Base-by-base conservation (phyloP, 2,113 vertebrate genomes). In the Nyctereutes procyonoides region DNA sequence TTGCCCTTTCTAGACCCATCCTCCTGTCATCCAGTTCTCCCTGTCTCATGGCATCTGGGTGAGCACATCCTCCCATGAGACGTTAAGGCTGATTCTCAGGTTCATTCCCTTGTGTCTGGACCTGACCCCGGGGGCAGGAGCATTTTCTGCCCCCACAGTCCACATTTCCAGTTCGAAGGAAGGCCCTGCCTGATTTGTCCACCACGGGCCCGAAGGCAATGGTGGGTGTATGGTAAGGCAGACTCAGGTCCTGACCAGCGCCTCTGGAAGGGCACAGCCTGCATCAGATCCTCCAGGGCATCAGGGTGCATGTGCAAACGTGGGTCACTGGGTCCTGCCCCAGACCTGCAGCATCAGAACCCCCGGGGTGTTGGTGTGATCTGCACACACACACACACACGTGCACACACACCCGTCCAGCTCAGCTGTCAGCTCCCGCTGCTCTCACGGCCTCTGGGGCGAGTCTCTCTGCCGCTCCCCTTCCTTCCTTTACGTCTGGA, bases 241-340 rank as follows among this genome's bases (percentile, higher is more conserved):
- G 55, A 20, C 28, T 1, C 0, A 2, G 74, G 12, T 17, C 38
- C 76, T 28, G 20, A 1, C 43, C 26, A 4, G 0, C 17, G 30
- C 83, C 77, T 77, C 11, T 11, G 38, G 16, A 43, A 48, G 35
- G 77, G 26, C 4, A 9, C 28, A 26, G 3, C 79, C 60, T 65
- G 26, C 35, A 1, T 28, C 32, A 16, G 8, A 19, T 30, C n/a
- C 22, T 30, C 11, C 51, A 24, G 51, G 24, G 19, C 2, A 35
- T 13, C 43, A 13, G 43, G 32, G 48, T 9, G 26, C 48, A 26
- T 2, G 35, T 43, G 30, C 15, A 35, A 12, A 76, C 0, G 1
- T 1, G 15, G 63, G 16, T 43, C 2, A 4, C 58, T 20, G 11
- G 84, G 51, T 20, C 12, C 19, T 28, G 32, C 13, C 32, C 84